phyloP scores from a whole-genome alignment of 2,113 vertebrate genomes.

The Hippoglossus stenolepis region DNA sequence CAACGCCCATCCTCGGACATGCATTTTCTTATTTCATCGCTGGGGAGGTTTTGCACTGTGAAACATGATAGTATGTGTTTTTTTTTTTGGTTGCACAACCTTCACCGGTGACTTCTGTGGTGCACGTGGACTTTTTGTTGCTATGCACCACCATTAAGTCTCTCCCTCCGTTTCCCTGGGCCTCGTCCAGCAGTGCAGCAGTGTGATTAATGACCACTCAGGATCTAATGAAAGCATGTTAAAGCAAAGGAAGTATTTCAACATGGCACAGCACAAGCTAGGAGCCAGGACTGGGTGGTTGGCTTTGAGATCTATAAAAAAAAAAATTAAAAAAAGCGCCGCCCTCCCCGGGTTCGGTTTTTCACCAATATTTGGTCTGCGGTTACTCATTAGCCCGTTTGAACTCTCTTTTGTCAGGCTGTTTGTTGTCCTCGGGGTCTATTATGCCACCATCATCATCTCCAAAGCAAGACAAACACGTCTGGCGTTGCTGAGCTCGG shows the following conservation, averaged over 20 bases:
- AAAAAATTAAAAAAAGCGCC: background rate
- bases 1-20: background rate
- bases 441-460: conserved; percentile 65
- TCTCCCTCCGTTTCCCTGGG: conserved; percentile 40
- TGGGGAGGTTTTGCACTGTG: background rate
- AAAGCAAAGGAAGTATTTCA: conserved; percentile 68
- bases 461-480: conserved; percentile 61
- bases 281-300: conserved; percentile 30
- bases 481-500: conserved; percentile 38
- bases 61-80: background rate
- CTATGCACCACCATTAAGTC: conserved; percentile 35
- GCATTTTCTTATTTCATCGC: conserved; percentile 12
- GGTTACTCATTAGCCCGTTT: conserved; percentile 74
- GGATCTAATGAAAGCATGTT: conserved; percentile 72
- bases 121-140: conserved; percentile 13
- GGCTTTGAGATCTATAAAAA: conserved; percentile 15
- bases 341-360: conserved; percentile 28
- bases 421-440: conserved; percentile 68
- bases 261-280: conserved; percentile 60
- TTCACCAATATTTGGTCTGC: conserved; percentile 68
- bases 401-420: conserved; percentile 54
- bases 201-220: conserved; percentile 81
- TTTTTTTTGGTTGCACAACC: background rate
- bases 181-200: conserved; percentile 29
- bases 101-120: conserved; percentile 10